phyloP scores from a whole-genome alignment of 2,888 invertebrate species.

The Aporophyla nigra region DNA sequence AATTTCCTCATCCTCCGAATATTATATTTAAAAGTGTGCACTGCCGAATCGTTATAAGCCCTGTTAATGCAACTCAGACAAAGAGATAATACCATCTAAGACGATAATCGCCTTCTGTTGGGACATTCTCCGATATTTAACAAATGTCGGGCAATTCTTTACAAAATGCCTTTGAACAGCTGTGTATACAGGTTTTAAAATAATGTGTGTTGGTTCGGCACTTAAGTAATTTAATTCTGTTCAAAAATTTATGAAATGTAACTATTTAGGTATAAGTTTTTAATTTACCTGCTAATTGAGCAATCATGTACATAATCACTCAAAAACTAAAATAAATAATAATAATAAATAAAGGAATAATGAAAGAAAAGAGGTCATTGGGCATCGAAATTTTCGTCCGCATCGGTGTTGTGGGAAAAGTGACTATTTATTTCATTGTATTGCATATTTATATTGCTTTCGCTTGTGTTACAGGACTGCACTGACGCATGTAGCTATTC shows the following conservation, averaged over 20 bases:
- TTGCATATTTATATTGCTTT: not conserved
- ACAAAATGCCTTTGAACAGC: not conserved
- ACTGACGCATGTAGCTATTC: not conserved
- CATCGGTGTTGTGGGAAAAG: too few species aligned
- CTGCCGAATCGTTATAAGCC: constrained; percentile 9
- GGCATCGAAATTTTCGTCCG: too few species aligned
- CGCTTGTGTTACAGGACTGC: not conserved
- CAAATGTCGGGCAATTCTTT: constrained; percentile 18
- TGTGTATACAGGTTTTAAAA: not conserved
- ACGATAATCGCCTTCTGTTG: constrained; percentile 24
- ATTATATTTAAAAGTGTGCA: constrained; percentile 11
- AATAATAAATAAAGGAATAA: too few species aligned
- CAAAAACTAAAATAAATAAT: too few species aligned
- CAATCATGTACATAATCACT: too few species aligned
- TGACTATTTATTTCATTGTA: not conserved
- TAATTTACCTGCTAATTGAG: too few species aligned
- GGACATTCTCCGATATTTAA: constrained; percentile 4
- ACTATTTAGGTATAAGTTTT: too few species aligned
- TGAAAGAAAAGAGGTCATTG: too few species aligned
- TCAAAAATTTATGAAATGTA: not conserved
- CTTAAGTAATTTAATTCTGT: not conserved
- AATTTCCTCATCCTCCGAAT: not conserved
- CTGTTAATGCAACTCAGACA: constrained; percentile 22
- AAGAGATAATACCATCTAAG: constrained; percentile 35
- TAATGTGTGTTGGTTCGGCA: constrained; percentile 3